phyloP scores from a whole-genome alignment of 2,113 vertebrate genomes.

The Donacobius atricapilla region DNA sequence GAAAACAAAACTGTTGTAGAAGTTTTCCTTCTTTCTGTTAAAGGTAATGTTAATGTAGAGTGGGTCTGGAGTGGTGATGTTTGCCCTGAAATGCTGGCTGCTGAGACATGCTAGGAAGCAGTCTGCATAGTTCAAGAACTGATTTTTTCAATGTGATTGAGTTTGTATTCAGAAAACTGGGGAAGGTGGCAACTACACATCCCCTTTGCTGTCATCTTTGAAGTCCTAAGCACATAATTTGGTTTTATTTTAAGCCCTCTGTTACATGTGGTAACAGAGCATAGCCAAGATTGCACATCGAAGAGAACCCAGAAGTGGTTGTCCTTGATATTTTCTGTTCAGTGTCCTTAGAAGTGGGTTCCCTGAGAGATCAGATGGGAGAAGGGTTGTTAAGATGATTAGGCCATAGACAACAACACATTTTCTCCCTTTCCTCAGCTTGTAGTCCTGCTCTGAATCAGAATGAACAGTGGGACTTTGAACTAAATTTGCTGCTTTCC shows the following conservation, averaged over 20 bases:
- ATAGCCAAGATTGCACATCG: background rate
- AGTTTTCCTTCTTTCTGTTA: background rate
- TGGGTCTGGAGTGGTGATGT: background rate
- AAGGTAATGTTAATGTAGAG: background rate
- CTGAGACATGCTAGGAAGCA: background rate
- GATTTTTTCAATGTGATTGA: background rate
- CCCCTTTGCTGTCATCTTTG: background rate
- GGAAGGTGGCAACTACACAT: background rate
- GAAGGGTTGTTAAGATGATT: background rate
- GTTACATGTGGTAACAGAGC: background rate
- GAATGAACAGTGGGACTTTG: background rate
- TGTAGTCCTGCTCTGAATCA: background rate
- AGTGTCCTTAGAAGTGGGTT: background rate
- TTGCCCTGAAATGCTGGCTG: background rate
- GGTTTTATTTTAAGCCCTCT: accelerated
- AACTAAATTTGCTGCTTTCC: background rate
- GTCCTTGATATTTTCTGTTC: background rate
- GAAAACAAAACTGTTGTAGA: background rate
- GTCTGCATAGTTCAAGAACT: background rate
- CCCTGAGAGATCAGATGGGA: background rate
- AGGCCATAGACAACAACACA: background rate
- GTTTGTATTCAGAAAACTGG: background rate
- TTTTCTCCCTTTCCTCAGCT: background rate
- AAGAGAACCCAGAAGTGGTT: background rate
- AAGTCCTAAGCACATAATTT: background rate